Percentiles rank a stretch among this genome's conserved stretches.
These are phyloP conservation scores for Holacanthus passer DNA, from an alignment of 2,113 vertebrate genomes.

Conservation along the genomic window DNA sequence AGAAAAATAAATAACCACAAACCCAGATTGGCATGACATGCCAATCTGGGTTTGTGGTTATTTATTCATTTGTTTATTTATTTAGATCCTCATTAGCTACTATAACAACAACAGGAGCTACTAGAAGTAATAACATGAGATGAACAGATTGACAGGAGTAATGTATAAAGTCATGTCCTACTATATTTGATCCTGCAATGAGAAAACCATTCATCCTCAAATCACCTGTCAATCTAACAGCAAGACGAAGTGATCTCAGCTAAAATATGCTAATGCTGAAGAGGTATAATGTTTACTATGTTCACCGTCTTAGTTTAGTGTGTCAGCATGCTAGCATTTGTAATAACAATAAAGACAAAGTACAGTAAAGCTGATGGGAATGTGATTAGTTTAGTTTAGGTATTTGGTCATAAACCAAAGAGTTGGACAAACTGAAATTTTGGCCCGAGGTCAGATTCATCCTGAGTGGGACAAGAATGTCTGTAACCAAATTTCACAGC, in stretches of 20 bases:
- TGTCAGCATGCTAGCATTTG: too few relatives aligned
- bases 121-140: too few relatives aligned
- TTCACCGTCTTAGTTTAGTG: background rate
- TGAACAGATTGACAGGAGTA: background rate
- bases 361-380: background rate
- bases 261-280: background rate
- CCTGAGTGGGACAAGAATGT: background rate
- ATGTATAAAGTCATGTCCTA: background rate
- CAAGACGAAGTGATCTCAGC: background rate
- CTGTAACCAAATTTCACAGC: background rate
- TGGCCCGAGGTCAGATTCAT: background rate
- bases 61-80: slow-evolving; percentile 6
- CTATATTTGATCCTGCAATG: background rate
- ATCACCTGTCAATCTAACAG: background rate
- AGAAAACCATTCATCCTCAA: background rate
- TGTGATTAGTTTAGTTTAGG: background rate
- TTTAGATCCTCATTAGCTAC: too few relatives aligned
- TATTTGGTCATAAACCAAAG: background rate
- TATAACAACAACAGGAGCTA: too few relatives aligned
- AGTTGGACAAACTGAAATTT: background rate
- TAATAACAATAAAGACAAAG: background rate
- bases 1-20: too few relatives aligned
- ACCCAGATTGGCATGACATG: slow-evolving; percentile 9
- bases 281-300: background rate
- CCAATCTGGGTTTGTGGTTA: background rate